Base-by-base conservation (phyloP, 2,113 vertebrate species). In the Caranx ignobilis region DNA sequence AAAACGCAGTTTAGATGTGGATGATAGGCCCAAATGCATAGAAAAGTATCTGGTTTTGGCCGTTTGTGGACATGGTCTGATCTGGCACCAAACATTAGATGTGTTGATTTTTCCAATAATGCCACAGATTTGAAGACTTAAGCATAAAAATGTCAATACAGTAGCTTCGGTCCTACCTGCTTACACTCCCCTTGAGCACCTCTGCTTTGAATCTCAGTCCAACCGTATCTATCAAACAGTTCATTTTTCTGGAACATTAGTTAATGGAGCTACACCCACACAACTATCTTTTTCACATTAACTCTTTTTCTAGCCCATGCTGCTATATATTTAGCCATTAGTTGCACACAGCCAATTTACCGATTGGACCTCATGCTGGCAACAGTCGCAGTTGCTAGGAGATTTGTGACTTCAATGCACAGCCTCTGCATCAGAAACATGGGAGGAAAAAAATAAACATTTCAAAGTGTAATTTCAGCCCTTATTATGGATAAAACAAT, bases 311-410 rank as follows among this genome's bases (percentile, higher is more conserved):
- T 41, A 69, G 47, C n/a, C 55, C 67, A 63, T 55, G 35, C 57
- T 71, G 59, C 55, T 66, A 41, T 77, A 78, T 84, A 82, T 88
- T 85, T 81, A 83, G 71, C 72, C 61, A 59, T 81, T 83, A 68
- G 45, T 41, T 75, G 56, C 65, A 60, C 76, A 31, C 32, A 74
- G 78, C 64, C 75, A 64, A 19, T 59, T 59, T 56, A 76, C 50
- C 21, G 37, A 52, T 64, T 64, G 66, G 77, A 78, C 45, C 55
- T 86, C 79, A 67, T 71, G 71, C 75, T 79, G 87, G 59, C 62
- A 71, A 70, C 70, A 59, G 48, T 11, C n/a, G 7, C 47, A 35
- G 87, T 88, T 80, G 62, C 75, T 80, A 80, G 72, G 81, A 52
- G 81, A 87, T 79, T 52, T 55, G 50, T 70, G 61, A 34, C 57